Evolutionary conservation across 2,113 vertebrate genomes (phyloP).

Genomic region (Nothoprocta perdicaria): DNA sequence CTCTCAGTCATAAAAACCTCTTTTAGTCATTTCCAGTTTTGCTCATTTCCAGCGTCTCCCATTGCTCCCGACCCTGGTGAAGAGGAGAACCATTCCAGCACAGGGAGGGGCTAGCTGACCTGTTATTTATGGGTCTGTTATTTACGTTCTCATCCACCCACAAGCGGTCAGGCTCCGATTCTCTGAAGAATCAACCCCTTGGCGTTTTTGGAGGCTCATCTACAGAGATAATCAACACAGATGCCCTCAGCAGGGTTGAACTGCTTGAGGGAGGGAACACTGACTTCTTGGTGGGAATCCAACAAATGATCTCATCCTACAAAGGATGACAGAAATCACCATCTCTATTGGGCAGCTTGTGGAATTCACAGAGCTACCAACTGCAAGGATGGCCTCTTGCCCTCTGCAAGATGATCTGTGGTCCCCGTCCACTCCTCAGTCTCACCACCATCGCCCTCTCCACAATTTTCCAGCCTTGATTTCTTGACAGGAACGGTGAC

Average conservation of each 20-base stretch:
- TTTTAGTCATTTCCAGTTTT: not conserved
- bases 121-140: not conserved
- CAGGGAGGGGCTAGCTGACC: not conserved
- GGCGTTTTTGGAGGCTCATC: not conserved
- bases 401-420: constrained; percentile 6
- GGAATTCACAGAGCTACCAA: not conserved
- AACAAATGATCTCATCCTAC: constrained; percentile 30
- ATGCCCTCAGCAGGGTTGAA: constrained; percentile 65
- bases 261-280: not conserved
- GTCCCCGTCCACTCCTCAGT: not conserved
- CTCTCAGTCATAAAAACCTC: not conserved
- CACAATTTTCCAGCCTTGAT: not conserved
- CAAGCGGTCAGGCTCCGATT: not conserved
- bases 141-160: not conserved
- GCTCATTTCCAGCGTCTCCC: not conserved
- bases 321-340: constrained; percentile 43
- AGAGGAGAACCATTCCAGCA: not conserved
- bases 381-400: not conserved
- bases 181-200: not conserved
- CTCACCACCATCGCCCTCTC: not conserved
- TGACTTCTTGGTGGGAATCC: constrained; percentile 46
- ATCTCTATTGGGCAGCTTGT: not conserved
- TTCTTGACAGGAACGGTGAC: not conserved
- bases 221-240: constrained; percentile 45
- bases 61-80: not conserved